phyloP scores from a whole-genome alignment of 1,140 invertebrate species.

The Microplitis demolitor region DNA sequence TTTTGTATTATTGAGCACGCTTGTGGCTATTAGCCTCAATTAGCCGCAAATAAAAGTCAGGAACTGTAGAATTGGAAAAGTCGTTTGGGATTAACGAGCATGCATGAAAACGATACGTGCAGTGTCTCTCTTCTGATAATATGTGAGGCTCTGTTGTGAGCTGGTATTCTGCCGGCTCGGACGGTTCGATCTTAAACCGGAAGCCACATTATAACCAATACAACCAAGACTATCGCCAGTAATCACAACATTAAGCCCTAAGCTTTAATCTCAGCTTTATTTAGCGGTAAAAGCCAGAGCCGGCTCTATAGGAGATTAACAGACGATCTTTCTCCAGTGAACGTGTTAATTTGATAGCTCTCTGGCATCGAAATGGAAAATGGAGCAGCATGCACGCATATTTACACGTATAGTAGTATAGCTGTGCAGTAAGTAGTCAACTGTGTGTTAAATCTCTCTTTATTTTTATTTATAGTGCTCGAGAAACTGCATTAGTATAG shows the following conservation, averaged over 20 bases:
- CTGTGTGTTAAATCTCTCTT: too few species aligned
- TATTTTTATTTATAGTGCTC: too few species aligned
- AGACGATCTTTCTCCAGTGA: conserved; percentile 30
- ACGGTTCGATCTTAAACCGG: not conserved
- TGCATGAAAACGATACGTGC: conserved; percentile 12
- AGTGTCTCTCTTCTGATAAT: not conserved
- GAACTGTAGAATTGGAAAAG: not conserved
- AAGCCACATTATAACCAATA: not conserved
- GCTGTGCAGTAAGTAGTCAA: too few species aligned
- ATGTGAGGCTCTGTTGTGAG: not conserved
- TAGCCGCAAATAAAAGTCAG: conserved; percentile 14
- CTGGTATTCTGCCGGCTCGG: too few species aligned
- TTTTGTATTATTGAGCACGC: too few species aligned
- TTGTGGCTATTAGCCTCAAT: conserved; percentile 1
- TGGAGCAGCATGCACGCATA: conserved; percentile 2
- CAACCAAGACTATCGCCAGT: too few species aligned
- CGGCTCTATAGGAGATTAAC: not conserved
- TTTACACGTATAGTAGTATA: not conserved
- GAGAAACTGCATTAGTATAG: not conserved
- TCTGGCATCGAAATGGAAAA: conserved; percentile 24
- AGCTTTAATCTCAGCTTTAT: too few species aligned
- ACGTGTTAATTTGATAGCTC: conserved; percentile 40
- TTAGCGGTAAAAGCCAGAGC: too few species aligned
- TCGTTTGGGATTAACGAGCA: conserved; percentile 9
- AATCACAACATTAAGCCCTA: too few species aligned